phyloP scores from a whole-genome alignment of 2,797 vertebrate genomes.

The Scomberomorus guttatus region DNA sequence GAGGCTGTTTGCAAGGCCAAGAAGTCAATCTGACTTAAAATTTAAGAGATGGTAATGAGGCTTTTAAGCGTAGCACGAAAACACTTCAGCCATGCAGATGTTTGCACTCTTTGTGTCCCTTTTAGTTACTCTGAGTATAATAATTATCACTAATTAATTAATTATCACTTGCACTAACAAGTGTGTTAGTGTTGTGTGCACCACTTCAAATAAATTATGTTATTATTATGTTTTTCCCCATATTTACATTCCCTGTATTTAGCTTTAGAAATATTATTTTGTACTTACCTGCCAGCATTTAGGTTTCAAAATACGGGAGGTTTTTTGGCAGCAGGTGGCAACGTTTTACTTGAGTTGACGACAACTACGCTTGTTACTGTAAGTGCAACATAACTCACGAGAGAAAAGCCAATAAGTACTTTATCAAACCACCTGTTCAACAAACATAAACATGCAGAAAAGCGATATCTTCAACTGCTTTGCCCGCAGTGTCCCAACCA shows the following conservation, averaged over 20 bases:
- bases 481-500: too few relatives aligned
- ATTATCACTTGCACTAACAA: background rate
- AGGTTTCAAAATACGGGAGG: too few relatives aligned
- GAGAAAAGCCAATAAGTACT: too few relatives aligned
- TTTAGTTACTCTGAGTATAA: slow-evolving; percentile 17
- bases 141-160: too few relatives aligned
- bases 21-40: background rate
- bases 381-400: too few relatives aligned
- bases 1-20: background rate
- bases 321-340: too few relatives aligned
- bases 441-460: too few relatives aligned
- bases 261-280: background rate
- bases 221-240: background rate
- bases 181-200: background rate
- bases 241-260: too few relatives aligned
- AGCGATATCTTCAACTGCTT: too few relatives aligned
- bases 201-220: slow-evolving; percentile 8
- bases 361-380: too few relatives aligned
- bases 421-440: too few relatives aligned
- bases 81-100: background rate
- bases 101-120: background rate
- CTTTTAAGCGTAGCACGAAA: background rate
- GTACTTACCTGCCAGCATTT: background rate
- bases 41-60: background rate
- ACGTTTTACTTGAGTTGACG: too few relatives aligned